Base-by-base conservation (phyloP, 1,140 invertebrate genomes). In the Papilio helenus region DNA sequence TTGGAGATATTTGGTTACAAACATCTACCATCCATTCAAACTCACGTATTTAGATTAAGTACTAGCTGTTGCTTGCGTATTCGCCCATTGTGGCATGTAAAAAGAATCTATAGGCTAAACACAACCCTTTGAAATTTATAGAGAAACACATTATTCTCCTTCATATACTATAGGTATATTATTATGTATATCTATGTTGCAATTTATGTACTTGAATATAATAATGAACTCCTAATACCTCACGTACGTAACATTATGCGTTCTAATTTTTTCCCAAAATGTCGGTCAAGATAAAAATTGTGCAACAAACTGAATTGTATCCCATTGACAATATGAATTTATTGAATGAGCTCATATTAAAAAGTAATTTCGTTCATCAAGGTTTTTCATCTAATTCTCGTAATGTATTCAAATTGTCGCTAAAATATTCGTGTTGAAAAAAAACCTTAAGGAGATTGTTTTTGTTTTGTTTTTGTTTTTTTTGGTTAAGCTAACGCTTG, bases 251-350 rank as follows among this genome's bases (percentile, higher is more conserved):
- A 80, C 81, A 82, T 83, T 79, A 65, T 83, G 84, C 87, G 91
- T 86, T 86, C 90, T 87, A 91, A 87, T 88, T 93, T 88, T 76
- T 88, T 90, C 79, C 84, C 79, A 84, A 85, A 88, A 89, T 88
- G 83, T 92, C 89, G 92, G 92, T 93, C 92, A 93, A 92, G 90
- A 90, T 83, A 83, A 86, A 90, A 84, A 85, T 93, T 93, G 84
- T 85, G 88, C 83, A 93, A 93, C 86, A 79, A 84, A 81, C 78
- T 76, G 78, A 85, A 87, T 87, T 85, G 83, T 81, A 85, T 86
- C 81, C 80, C 83, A 88, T 89, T 92, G 88, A 87, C 84, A 87
- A 80, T 88, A 72, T 83, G 74, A 79, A 84, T 83, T 84, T 82
- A 71, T 82, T 87, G 83, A 89, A 87, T 88, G 88, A 83, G 84